Conservation (phyloP, 2,888 invertebrate genomes). For the Drosophila phalerata region DNA sequence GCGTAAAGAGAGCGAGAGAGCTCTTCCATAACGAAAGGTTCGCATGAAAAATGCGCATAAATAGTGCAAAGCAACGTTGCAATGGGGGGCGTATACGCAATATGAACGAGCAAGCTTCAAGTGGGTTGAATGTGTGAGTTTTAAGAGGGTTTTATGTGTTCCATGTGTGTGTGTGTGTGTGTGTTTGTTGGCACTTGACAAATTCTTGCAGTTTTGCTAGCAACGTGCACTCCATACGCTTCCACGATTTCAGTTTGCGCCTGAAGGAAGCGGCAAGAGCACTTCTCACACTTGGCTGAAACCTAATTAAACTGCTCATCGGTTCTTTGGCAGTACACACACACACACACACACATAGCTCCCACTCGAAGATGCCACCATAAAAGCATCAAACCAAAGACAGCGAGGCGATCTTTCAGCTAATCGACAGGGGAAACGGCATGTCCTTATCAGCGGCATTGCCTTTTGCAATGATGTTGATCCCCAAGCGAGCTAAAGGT, state of each 20-base stretch:
- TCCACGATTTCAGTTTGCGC: constrained; percentile 57
- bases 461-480: constrained; percentile 42
- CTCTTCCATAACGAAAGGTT: constrained; percentile 55
- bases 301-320: constrained; percentile 70
- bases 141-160: constrained; percentile 45
- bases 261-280: constrained; percentile 59
- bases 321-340: constrained; percentile 13
- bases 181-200: constrained; percentile 67
- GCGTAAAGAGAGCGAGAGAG: constrained; percentile 44
- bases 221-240: constrained; percentile 63
- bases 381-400: constrained; percentile 27
- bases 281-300: constrained; percentile 59
- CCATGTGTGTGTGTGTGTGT: constrained; percentile 11
- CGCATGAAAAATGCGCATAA: constrained; percentile 75
- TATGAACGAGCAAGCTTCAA: constrained; percentile 35
- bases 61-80: constrained; percentile 58
- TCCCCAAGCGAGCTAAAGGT: constrained; percentile 38
- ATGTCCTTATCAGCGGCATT: constrained; percentile 48
- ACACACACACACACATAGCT: constrained; percentile 7
- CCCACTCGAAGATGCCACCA: constrained; percentile 25
- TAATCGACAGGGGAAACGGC: constrained; percentile 43
- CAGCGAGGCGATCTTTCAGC: constrained; percentile 36
- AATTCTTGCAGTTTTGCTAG: constrained; percentile 75
- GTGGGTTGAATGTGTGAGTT: constrained; percentile 46
- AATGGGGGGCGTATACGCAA: constrained; percentile 56